Percentiles rank a stretch among this genome's conserved stretches.
Evolutionary conservation across 2,797 vertebrate genomes (phyloP).

Genomic region (Onychomys arenicola): DNA sequence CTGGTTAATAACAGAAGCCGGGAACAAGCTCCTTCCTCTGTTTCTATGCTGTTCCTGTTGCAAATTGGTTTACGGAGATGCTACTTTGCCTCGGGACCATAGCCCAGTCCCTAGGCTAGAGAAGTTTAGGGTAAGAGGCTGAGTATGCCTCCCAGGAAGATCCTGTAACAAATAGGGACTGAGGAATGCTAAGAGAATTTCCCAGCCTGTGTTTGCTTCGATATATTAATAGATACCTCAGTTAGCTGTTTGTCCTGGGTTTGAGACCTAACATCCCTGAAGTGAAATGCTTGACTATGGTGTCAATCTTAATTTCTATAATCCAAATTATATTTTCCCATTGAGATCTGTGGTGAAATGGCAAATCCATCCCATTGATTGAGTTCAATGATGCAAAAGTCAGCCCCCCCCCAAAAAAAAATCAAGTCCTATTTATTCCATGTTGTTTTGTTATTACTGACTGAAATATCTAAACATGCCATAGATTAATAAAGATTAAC

Average conservation of each 20-base stretch:
- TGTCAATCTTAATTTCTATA: background rate
- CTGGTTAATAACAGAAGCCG: background rate
- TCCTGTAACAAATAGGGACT: background rate
- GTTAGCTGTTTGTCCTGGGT: background rate
- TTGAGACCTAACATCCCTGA: background rate
- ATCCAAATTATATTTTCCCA: background rate
- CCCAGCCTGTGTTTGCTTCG: background rate
- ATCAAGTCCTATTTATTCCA: background rate
- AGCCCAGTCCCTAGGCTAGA: background rate
- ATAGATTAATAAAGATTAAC: background rate
- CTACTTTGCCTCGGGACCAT: background rate
- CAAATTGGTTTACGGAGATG: background rate
- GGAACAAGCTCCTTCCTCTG: background rate
- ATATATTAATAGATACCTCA: background rate
- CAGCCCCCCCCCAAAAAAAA: background rate
- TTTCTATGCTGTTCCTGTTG: background rate
- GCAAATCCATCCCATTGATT: background rate
- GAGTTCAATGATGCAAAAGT: background rate
- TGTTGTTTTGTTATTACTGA: background rate
- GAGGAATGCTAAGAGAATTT: background rate
- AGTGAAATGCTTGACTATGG: background rate
- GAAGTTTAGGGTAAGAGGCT: background rate
- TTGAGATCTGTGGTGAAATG: background rate
- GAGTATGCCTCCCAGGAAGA: background rate
- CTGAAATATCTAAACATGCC: background rate